Base-by-base conservation (phyloP, 2,888 invertebrate genomes). In the Drosophila paracracens region DNA sequence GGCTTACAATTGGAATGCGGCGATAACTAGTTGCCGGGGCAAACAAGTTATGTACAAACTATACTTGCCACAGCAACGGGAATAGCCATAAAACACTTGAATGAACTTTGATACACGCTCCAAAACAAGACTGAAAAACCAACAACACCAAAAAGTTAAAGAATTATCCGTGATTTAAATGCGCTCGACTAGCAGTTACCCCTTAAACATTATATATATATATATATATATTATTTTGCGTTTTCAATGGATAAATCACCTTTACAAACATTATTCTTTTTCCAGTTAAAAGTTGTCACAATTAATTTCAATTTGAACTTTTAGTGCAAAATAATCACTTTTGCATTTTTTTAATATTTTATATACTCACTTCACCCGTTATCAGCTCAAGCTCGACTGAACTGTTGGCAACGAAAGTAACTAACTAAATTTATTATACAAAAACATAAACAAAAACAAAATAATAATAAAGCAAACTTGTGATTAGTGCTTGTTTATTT, bases 401-500 rank as follows among this genome's bases (percentile, higher is more conserved):
- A 52, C 40, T 43, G 50, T 40, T 50, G 21, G 13, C 11, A 18
- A 54, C 2, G 35, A 29, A 21, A 50, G 21, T 53, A 43, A 58
- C 71, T 70, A 50, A 71, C 54, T 36, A n/a, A 61, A 38, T 31
- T 31, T 0, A 21, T 21, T 21, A 21, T 21, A 21, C 21, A 21
- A 21, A 21, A 21, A 21, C 21, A 21, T 21, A 21, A 21, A 21
- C 21, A 21, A 21, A 21, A 21, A 21, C 21, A 21, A 21, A 21
- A 21, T 21, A 21, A 21, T 21, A 21, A 21, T 21, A 21, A 21
- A 21, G 21, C 21, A 21, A 21, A 21, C 21, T 43, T 60, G 59
- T 52, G 70, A 70, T 52, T 43, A 35, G 4, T 13, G 68, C 36
- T 57, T 25, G n/a, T 33, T 52, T 56, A 36, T 58, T n/a, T 18